These are phyloP conservation scores for Raja brachyura DNA, from an alignment of 2,113 vertebrate species.

Conservation along the genomic window DNA sequence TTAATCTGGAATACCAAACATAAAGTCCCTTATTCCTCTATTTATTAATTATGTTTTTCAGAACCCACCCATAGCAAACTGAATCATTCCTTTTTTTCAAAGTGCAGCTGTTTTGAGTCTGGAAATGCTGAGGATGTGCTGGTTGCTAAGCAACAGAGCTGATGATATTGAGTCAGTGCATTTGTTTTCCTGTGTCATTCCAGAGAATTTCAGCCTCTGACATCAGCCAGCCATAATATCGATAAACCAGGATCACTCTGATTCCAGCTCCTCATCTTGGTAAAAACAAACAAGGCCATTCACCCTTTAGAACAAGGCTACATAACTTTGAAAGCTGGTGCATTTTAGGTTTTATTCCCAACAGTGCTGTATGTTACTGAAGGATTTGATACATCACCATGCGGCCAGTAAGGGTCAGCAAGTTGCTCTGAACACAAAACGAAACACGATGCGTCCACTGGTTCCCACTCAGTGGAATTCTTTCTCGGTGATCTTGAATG, in stretches of 20 bases:
- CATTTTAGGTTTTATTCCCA: not conserved
- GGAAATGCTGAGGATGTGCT: not conserved
- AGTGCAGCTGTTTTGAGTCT: constrained; percentile 10
- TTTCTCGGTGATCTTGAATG: not conserved
- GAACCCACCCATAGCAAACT: not conserved
- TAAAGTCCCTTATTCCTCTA: not conserved
- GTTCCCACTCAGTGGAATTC: not conserved
- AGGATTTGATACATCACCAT: not conserved
- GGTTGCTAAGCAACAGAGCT: constrained; percentile 34
- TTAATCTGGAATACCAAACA: not conserved
- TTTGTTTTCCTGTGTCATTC: constrained; percentile 20
- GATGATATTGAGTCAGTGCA: not conserved
- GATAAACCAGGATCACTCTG: not conserved
- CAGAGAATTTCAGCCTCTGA: not conserved
- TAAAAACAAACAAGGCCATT: not conserved
- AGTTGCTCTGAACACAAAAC: not conserved
- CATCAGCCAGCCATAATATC: not conserved
- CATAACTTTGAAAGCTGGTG: not conserved
- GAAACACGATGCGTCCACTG: not conserved
- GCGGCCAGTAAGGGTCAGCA: not conserved
- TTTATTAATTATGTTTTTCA: not conserved
- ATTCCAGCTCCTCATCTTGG: not conserved
- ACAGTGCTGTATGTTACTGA: not conserved
- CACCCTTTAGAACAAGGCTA: not conserved
- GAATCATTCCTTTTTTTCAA: not conserved